Conservation (phyloP, 2,888 invertebrate species). For the Apodemia duryi region DNA sequence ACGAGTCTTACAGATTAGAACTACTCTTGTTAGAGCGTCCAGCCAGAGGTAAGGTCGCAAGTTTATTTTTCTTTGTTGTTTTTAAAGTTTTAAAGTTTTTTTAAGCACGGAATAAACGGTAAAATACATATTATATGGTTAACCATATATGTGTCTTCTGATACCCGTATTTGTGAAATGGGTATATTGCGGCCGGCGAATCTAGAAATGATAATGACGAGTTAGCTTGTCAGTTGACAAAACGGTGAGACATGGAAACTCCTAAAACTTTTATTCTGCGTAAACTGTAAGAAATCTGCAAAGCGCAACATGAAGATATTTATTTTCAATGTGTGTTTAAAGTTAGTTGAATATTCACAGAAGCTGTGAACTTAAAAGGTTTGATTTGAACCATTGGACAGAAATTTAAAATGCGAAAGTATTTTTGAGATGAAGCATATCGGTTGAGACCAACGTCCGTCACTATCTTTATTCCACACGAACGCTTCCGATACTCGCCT, state of each 20-base stretch:
- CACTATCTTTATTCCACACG: constrained; percentile 75
- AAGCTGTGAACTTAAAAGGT: constrained; percentile 11
- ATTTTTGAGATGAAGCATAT: constrained; percentile 50
- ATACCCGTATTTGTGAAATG: too few relatives aligned
- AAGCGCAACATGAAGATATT: not conserved
- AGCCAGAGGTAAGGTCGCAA: too few relatives aligned
- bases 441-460: constrained; percentile 62
- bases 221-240: not conserved
- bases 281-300: not conserved
- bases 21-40: too few relatives aligned
- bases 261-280: not conserved
- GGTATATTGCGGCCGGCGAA: too few relatives aligned
- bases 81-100: too few relatives aligned
- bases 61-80: too few relatives aligned
- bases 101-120: too few relatives aligned
- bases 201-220: too few relatives aligned
- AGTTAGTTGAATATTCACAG: not conserved
- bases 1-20: too few relatives aligned
- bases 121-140: too few relatives aligned
- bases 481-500: constrained; percentile 55
- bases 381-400: constrained; percentile 37
- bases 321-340: not conserved
- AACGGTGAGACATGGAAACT: not conserved
- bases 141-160: too few relatives aligned
- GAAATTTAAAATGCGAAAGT: constrained; percentile 66